A percentile compares a stretch with the other conserved stretches of the same genome.
Conservation (phyloP, 2,888 invertebrate species). For the Pasiphila rectangulata region DNA sequence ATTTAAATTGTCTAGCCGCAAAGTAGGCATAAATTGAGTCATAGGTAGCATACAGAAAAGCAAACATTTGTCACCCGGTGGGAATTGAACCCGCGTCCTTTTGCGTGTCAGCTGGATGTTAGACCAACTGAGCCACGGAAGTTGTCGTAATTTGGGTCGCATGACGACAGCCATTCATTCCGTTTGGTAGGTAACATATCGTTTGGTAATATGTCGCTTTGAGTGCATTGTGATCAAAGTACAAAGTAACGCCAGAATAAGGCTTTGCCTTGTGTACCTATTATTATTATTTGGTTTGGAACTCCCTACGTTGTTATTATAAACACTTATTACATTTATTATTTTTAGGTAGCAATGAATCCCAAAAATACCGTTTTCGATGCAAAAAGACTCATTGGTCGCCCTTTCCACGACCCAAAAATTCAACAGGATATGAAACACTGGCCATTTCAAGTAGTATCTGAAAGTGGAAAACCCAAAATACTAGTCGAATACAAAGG, state of each 20-base stretch:
- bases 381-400: slow-evolving; percentile 91
- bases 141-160: slow-evolving; percentile 8
- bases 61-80: too few relatives aligned
- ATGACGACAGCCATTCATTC: slow-evolving; percentile 9
- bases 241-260: not conserved
- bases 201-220: too few relatives aligned
- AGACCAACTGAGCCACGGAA: too few relatives aligned
- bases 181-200: too few relatives aligned
- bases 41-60: too few relatives aligned
- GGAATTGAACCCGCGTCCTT: too few relatives aligned
- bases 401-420: slow-evolving; percentile 87
- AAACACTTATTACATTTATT: not conserved
- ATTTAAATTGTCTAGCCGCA: too few relatives aligned
- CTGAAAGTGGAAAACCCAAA: slow-evolving; percentile 86
- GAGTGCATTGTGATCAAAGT: too few relatives aligned
- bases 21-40: too few relatives aligned
- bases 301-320: too few relatives aligned
- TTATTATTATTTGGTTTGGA: too few relatives aligned
- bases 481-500: slow-evolving; percentile 88
- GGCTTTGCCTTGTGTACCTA: not conserved
- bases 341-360: slow-evolving; percentile 86
- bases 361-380: slow-evolving; percentile 90
- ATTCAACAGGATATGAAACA: slow-evolving; percentile 91
- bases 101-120: too few relatives aligned
- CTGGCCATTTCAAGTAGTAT: slow-evolving; percentile 89